phyloP scores from a whole-genome alignment of 2,888 invertebrate genomes.

The Epiperipatus broadwayi region DNA sequence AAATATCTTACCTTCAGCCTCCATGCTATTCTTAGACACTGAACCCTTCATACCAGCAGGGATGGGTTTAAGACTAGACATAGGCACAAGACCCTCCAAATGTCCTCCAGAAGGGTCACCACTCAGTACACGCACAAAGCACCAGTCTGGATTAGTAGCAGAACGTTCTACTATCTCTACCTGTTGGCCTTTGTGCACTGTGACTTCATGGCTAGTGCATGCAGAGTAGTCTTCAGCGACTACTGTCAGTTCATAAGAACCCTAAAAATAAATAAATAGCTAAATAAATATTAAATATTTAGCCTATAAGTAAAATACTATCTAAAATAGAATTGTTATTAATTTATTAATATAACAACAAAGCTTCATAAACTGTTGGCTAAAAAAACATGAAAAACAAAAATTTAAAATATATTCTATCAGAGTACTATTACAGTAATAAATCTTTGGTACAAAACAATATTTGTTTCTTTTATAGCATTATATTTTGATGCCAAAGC shows the following conservation, averaged over 20 bases:
- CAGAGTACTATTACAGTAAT: too few species aligned
- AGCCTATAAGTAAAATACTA: too few species aligned
- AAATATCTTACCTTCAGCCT: conserved; percentile 28
- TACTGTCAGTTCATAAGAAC: conserved; percentile 64
- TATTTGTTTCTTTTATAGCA: too few species aligned
- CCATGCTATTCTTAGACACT: conserved; percentile 24
- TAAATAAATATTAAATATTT: conserved; percentile 1
- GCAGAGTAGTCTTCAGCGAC: conserved; percentile 65
- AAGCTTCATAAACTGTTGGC: too few species aligned
- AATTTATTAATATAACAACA: too few species aligned
- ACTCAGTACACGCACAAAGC: conserved; percentile 25
- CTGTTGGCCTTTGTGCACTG: conserved; percentile 73
- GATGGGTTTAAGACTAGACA: conserved; percentile 26
- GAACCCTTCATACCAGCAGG: conserved; percentile 24
- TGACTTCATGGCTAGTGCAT: conserved; percentile 54
- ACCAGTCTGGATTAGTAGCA: conserved; percentile 35
- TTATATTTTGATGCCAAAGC: too few species aligned
- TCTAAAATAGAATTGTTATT: too few species aligned
- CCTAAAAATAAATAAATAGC: conserved; percentile 31
- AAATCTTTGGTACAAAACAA: too few species aligned
- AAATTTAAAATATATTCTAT: too few species aligned
- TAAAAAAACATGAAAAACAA: too few species aligned
- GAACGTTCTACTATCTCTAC: conserved; percentile 72
- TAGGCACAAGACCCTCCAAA: conserved; percentile 29
- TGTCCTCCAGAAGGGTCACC: conserved; percentile 18